Base-by-base conservation (phyloP, 2,113 vertebrate genomes). In the Pristiophorus japonicus region DNA sequence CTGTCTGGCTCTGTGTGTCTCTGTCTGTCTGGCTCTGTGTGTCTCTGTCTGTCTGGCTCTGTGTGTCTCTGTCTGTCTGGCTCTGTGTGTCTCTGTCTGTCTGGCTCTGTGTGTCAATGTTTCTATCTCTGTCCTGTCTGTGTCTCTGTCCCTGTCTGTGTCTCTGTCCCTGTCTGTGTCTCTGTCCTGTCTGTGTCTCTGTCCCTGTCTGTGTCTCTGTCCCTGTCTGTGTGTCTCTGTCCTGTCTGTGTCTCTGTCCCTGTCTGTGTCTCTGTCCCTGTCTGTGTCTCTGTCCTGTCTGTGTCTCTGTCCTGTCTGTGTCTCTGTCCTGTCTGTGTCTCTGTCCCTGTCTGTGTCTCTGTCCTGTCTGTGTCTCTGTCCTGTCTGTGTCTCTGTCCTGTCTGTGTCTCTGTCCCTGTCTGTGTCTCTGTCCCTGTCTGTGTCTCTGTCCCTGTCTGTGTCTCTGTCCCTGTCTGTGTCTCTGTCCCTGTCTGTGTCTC, bases 201-300 rank as follows among this genome's bases (percentile, higher is more conserved):
- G 6, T 95, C n/a, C 59, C 59, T 59, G 2, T 96, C 95, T 93
- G 90, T 34, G 59, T 11, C 59, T 6, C 6, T 59, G 59, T 59
- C 59, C 10, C 59, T 59, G 59, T 59, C 59, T n/a, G n/a, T n/a
- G n/a, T n/a, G n/a, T 96, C 12, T 38, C 63, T 55, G 11, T 95
- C 2, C 59, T 59, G 59, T 96, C 95, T 90, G 90, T 34, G 59
- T 59, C 59, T 59, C 2, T 96, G 95, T 18, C 30, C 0, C 10
- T 96, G 93, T 11, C 59, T 59, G 59, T n/a, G 51, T 11, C 92
- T 96, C 96, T 96, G 62, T 11, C 92, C 96, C 96, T 96, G 95
- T 70, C 85, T 96, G 95, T 73, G 96, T 88, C 12, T 34, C 63
- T 59, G 11, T 95, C 51, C 4, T 51, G 4, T 96, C 95, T 93